Percentiles rank a stretch among this genome's conserved stretches.
phyloP scores from a whole-genome alignment of 1,140 invertebrate species.

The Calliopsis andreniformis region DNA sequence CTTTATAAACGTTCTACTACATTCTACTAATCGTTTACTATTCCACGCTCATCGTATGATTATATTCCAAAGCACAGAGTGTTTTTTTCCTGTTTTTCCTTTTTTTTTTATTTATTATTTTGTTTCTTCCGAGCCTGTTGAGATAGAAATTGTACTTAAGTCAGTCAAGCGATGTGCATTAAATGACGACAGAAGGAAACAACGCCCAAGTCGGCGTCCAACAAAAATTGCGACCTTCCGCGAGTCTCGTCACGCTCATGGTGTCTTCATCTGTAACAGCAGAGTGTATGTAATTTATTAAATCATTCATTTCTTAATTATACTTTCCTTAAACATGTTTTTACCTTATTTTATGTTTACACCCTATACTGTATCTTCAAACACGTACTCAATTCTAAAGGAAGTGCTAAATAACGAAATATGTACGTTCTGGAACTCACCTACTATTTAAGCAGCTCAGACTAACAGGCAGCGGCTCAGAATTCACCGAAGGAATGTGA shows the following conservation, averaged over 20 bases:
- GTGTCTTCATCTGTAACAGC: slow-evolving; percentile 63
- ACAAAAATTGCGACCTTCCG: slow-evolving; percentile 51
- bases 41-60: slow-evolving; percentile 60
- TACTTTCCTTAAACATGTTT: too few species aligned
- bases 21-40: slow-evolving; percentile 57
- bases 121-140: slow-evolving; percentile 43
- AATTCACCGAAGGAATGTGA: slow-evolving; percentile 81
- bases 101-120: slow-evolving; percentile 11
- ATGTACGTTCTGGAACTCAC: slow-evolving; percentile 70
- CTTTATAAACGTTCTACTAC: slow-evolving; percentile 18
- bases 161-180: slow-evolving; percentile 70
- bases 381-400: too few species aligned
- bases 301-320: background rate
- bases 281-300: background rate
- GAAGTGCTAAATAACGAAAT: too few species aligned
- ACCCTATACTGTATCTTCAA: too few species aligned
- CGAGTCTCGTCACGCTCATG: slow-evolving; percentile 15
- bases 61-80: slow-evolving; percentile 61
- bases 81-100: background rate
- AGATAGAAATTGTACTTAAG: slow-evolving; percentile 67
- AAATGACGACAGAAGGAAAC: slow-evolving; percentile 67
- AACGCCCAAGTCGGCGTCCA: slow-evolving; percentile 58
- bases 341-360: too few species aligned
- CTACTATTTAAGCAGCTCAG: slow-evolving; percentile 86
- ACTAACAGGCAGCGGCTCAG: slow-evolving; percentile 83